Base-by-base conservation (phyloP, 2,113 vertebrate species). In the Hyla sarda region DNA sequence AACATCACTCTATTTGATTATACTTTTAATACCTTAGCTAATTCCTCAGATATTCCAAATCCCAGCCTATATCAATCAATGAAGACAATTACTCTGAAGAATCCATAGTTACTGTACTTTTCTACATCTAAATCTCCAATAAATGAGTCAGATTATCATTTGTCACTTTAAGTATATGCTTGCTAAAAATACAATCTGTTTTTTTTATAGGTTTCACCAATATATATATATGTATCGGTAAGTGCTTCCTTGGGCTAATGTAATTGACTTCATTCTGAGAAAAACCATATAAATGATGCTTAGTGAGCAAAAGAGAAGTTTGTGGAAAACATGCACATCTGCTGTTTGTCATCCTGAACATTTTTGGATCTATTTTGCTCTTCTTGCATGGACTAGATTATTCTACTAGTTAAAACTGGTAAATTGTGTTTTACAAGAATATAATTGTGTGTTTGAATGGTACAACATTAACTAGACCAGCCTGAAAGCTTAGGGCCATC, bases 241-340 rank as follows among this genome's bases (percentile, higher is more conserved):
- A 77, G 67, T 86, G 84, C n/a, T 71, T 86, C 23, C 23, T 23
- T 25, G 17, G 23, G 10, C 37, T 80, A 73, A 65, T 67, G 19
- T 78, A 67, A 86, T n/a, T 80, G 76, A 60, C 76, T 65, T 34
- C 6, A 25, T 85, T 80, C 76, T 16, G 17, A 21, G 84, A 72
- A 86, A 85, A 83, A 79, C 16, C 32, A 28, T 85, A 28, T 34
- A 79, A 80, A 45, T 47, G 48, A 81, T 81, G 76, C 76, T 80
- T 86, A 80, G 62, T 41, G n/a, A 86, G 62, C 84, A 86, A 71
- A 80, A 19, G 14, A 77, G 25, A 2, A 67, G 41, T 60, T 41
- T 72, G 34, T 32, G 62, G 25, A 86, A 80, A 86, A 81, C 76
- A 86, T 1, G 28, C 34, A 56, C 84, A 86, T 86, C 84, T 86